Evolutionary conservation across 1,140 invertebrate species (phyloP), one percentile per base, ranked within the genome.

Genomic region (Gryon sp.): DNA sequence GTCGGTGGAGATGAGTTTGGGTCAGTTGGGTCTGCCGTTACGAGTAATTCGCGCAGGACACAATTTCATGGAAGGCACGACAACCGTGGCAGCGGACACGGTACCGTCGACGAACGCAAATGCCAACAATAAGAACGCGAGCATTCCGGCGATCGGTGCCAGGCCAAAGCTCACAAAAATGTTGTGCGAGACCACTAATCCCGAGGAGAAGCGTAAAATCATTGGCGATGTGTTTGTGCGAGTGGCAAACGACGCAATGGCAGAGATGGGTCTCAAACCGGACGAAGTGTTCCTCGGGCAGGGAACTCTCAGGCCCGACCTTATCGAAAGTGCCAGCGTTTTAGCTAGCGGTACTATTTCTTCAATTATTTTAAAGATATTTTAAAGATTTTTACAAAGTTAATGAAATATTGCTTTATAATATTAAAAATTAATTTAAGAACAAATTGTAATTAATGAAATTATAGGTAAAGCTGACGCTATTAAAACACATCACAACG

Each of bases 401-500:
- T n/a, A n/a, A n/a, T n/a, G n/a, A n/a, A n/a, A n/a, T n/a, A n/a
- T n/a, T n/a, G n/a, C n/a, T n/a, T n/a, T n/a, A n/a, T n/a, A n/a
- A n/a, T n/a, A n/a, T n/a, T n/a, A n/a, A n/a, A n/a, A n/a, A n/a
- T n/a, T n/a, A n/a, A n/a, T n/a, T n/a, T n/a, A n/a, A n/a, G n/a
- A n/a, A n/a, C n/a, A n/a, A n/a, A n/a, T n/a, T n/a, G n/a, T n/a
- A n/a, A n/a, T n/a, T n/a, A n/a, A n/a, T n/a, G n/a, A n/a, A 34
- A 19, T 66, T 65, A 5, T 14, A 87, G 86, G 84, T 79, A 93
- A 93, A 87, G 98, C 98, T 4, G 96, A 98, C 86, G 94, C 94
- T 8, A 99, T 99, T 80, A 99, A 99, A 90, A 99, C 98, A n/a
- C 98, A 99, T 89, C 98, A 99, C 90, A 99, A 99, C 87, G 98